Evolutionary conservation across 1,140 invertebrate genomes (phyloP).

Genomic region (Sarcophaga bullata): DNA sequence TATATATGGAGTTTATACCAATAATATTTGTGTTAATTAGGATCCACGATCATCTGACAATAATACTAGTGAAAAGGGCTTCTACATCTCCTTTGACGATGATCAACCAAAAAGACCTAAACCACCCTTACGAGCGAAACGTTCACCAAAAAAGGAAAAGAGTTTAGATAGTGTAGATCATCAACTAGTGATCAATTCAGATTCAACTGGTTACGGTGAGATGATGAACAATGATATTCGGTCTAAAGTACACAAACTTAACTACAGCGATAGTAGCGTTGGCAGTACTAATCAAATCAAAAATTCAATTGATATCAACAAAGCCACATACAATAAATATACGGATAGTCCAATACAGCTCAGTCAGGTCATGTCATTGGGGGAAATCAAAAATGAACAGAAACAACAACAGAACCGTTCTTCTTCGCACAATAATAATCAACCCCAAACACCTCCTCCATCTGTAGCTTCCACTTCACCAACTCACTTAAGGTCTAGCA

Average conservation of each 20-base stretch:
- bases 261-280: slow-evolving; percentile 49
- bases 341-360: slow-evolving; percentile 61
- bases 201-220: slow-evolving; percentile 67
- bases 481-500: not conserved
- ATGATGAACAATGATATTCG: slow-evolving; percentile 56
- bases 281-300: slow-evolving; percentile 52
- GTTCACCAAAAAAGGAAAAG: slow-evolving; percentile 80
- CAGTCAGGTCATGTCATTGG: slow-evolving; percentile 50
- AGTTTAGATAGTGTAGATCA: slow-evolving; percentile 63
- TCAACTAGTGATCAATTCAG: slow-evolving; percentile 59
- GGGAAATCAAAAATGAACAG: slow-evolving; percentile 35
- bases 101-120: slow-evolving; percentile 88
- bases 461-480: slow-evolving; percentile 30
- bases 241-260: slow-evolving; percentile 39
- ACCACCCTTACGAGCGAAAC: slow-evolving; percentile 82
- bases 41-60: slow-evolving; percentile 67
- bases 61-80: slow-evolving; percentile 84
- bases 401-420: not conserved
- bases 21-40: slow-evolving; percentile 45
- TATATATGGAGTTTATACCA: not conserved
- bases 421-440: slow-evolving; percentile 49
- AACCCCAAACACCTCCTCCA: slow-evolving; percentile 43
- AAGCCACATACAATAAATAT: slow-evolving; percentile 64
- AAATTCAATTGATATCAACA: slow-evolving; percentile 45
- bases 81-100: slow-evolving; percentile 93